Conservation (phyloP, 2,888 invertebrate species). For the Phengaris alcon region DNA sequence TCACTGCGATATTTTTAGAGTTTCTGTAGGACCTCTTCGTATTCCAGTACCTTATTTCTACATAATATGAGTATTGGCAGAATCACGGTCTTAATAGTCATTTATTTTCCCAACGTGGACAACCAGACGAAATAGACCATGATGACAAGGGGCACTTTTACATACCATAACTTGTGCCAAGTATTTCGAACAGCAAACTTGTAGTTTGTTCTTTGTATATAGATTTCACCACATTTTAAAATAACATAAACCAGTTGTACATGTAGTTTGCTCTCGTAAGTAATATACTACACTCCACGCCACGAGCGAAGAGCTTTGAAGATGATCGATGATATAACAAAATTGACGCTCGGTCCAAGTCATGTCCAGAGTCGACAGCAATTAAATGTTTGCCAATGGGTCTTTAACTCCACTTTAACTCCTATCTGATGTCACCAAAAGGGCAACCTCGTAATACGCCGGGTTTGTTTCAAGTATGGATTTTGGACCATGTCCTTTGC, state of each 20-base stretch:
- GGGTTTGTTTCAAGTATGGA: too few species aligned
- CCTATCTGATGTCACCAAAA: too few species aligned
- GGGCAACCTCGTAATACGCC: too few species aligned
- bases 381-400: too few species aligned
- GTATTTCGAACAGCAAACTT: neutral
- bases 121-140: neutral
- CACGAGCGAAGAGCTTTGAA: constrained; percentile 51
- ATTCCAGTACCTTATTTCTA: too few species aligned
- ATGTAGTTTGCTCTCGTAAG: constrained; percentile 60
- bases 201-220: constrained; percentile 14
- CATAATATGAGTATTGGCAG: neutral
- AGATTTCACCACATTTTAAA: constrained; percentile 21
- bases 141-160: constrained; percentile 10
- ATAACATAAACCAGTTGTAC: constrained; percentile 33
- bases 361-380: neutral
- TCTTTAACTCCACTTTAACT: too few species aligned
- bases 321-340: constrained; percentile 70
- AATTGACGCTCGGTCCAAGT: constrained; percentile 44
- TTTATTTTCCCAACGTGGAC: neutral
- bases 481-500: too few species aligned
- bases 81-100: neutral
- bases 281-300: constrained; percentile 64
- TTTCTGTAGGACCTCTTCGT: too few species aligned
- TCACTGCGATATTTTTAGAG: too few species aligned
- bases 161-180: neutral